Conservation (phyloP, 2,888 invertebrate species). For the Mesorhabditis spiculigera region DNA sequence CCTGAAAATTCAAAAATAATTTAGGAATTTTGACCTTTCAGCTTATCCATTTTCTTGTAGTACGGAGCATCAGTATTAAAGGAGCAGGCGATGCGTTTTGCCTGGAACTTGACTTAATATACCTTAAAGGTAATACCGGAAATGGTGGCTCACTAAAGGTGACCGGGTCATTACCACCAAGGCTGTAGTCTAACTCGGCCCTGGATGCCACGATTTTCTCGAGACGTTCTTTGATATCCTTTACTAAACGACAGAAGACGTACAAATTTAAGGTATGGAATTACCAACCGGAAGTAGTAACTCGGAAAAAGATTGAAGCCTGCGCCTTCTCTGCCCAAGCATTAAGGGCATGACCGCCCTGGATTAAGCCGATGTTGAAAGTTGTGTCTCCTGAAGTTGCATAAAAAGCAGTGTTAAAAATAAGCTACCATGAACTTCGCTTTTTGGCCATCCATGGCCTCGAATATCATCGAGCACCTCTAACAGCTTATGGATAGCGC, state of each 20-base stretch:
- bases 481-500: slow-evolving; percentile 49
- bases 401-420: neutral
- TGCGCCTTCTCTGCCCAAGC: slow-evolving; percentile 46
- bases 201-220: neutral
- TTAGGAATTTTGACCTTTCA: slow-evolving; percentile 31
- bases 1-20: slow-evolving; percentile 18
- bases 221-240: neutral
- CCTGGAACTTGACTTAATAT: neutral
- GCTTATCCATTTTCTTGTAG: slow-evolving; percentile 30
- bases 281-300: slow-evolving; percentile 25
- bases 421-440: slow-evolving; percentile 26
- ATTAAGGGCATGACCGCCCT: slow-evolving; percentile 54
- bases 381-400: slow-evolving; percentile 44
- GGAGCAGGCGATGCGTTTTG: slow-evolving; percentile 12
- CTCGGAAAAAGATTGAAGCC: slow-evolving; percentile 43
- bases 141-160: neutral
- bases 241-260: neutral
- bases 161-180: slow-evolving; percentile 3
- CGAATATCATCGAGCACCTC: slow-evolving; percentile 44
- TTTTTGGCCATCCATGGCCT: slow-evolving; percentile 40
- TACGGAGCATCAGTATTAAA: slow-evolving; percentile 55
- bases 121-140: neutral
- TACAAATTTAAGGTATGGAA: neutral
- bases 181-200: slow-evolving; percentile 4
- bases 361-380: slow-evolving; percentile 46